Evolutionary conservation across 2,113 vertebrate species (phyloP), one percentile per base, ranked within the genome.

Genomic region (Upupa epops): DNA sequence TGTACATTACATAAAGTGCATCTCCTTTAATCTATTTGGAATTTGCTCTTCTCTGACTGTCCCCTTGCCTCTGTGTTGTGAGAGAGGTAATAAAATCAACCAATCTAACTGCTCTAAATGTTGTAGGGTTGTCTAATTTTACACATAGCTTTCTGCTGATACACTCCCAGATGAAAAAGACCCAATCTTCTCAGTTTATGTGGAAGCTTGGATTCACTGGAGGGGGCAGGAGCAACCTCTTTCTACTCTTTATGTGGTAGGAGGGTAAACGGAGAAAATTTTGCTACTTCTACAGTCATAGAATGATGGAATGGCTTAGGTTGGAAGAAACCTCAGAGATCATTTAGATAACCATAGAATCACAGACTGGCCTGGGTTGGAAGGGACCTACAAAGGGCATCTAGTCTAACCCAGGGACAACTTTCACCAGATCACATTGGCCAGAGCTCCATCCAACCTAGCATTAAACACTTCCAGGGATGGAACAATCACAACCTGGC

Each of bases 11-110:
- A 68, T 54, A 88, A 94, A 93, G 58, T 54, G 18, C 13, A 58
- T 86, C 88, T 92, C 84, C 66, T 93, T 92, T 89, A 56, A 71
- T 89, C 72, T 85, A 2, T 71, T 83, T 96, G 74, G 51, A 79
- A 85, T 89, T 92, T 49, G 14, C 24, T 88, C 77, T 4, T 90
- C 52, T 93, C 86, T 68, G 42, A 51, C 45, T 46, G 34, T 49
- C 37, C 65, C 64, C 48, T 87, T 73, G 42, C 31, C 87, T n/a
- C 24, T 71, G 29, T 73, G 51, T 56, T 89, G 68, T 52, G 37
- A 87, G 70, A 80, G 87, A 83, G 37, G 59, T 40, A 75, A 69
- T 66, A 90, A 83, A 90, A 86, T 8, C 40, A 79, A 66, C 59
- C 52, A 56, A 49, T 55, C 6, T 3, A 60, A 37, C 55, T 70